Conservation (phyloP, 2,113 vertebrate genomes). For the Sylvietta virens region DNA sequence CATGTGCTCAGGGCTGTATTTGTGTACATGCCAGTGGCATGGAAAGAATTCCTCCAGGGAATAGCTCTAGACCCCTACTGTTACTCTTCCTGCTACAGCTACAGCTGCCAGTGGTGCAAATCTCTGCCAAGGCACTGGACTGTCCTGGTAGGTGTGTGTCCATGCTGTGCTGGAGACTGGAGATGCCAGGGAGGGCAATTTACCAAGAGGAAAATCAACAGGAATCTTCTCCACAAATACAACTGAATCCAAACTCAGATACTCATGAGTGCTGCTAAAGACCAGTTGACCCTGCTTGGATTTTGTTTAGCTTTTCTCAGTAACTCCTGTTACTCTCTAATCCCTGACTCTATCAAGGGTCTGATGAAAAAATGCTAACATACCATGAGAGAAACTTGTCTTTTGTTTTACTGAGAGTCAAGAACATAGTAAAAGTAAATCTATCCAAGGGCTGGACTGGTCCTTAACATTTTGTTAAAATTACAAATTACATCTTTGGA, state of each 20-base stretch:
- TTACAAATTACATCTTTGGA: neutral
- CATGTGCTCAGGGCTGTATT: neutral
- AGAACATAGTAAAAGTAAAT: neutral
- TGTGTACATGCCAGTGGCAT: rapidly evolving
- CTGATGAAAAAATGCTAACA: neutral
- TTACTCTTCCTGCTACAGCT: neutral
- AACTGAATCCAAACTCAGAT: neutral
- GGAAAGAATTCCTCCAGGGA: neutral
- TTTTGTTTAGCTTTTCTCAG: neutral
- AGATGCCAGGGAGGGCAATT: neutral
- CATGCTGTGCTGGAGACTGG: neutral
- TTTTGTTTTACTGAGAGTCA: neutral
- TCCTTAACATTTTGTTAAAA: neutral
- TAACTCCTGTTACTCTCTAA: neutral
- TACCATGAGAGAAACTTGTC: neutral
- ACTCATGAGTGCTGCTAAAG: neutral
- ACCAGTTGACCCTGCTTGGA: neutral
- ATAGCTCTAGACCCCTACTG: neutral
- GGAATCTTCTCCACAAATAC: neutral
- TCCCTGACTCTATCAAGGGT: neutral
- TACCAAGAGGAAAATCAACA: neutral
- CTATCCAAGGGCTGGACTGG: neutral
- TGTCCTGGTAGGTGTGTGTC: neutral
- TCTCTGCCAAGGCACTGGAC: neutral
- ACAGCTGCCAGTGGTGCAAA: neutral